Evolutionary conservation across 2,797 vertebrate genomes (phyloP).

Genomic region (Vespertilio murinus): DNA sequence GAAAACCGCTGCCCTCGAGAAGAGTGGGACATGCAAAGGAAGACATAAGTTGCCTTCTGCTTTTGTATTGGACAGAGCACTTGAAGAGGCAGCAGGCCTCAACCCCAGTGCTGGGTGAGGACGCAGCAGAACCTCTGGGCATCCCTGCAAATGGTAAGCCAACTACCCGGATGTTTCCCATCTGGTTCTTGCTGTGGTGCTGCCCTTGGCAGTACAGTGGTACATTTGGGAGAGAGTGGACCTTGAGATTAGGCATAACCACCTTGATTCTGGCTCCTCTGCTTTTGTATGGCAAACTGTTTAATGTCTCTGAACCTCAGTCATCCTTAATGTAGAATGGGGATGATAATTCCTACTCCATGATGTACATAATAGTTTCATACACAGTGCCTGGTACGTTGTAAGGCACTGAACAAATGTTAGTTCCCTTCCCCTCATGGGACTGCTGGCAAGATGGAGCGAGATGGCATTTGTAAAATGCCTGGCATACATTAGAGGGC

Average conservation of each 20-base stretch:
- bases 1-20: conserved; percentile 16
- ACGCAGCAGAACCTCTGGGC: not conserved
- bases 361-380: not conserved
- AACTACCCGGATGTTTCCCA: not conserved
- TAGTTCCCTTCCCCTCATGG: conserved; percentile 18
- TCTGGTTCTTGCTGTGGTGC: not conserved
- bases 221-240: not conserved
- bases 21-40: not conserved
- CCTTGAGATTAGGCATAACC: not conserved
- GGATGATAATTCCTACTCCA: not conserved
- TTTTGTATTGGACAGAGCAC: conserved; percentile 77
- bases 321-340: not conserved
- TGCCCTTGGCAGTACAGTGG: not conserved
- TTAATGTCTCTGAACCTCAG: not conserved
- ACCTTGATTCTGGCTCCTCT: not conserved
- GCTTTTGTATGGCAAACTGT: not conserved
- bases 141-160: conserved; percentile 69
- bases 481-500: conserved; percentile 40
- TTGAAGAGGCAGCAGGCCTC: conserved; percentile 76
- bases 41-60: conserved; percentile 23
- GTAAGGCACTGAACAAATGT: not conserved
- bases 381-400: not conserved
- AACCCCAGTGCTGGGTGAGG: not conserved
- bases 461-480: conserved; percentile 50
- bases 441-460: conserved; percentile 18